Evolutionary conservation across 2,797 vertebrate species (phyloP).

Genomic region (Labroides dimidiatus): DNA sequence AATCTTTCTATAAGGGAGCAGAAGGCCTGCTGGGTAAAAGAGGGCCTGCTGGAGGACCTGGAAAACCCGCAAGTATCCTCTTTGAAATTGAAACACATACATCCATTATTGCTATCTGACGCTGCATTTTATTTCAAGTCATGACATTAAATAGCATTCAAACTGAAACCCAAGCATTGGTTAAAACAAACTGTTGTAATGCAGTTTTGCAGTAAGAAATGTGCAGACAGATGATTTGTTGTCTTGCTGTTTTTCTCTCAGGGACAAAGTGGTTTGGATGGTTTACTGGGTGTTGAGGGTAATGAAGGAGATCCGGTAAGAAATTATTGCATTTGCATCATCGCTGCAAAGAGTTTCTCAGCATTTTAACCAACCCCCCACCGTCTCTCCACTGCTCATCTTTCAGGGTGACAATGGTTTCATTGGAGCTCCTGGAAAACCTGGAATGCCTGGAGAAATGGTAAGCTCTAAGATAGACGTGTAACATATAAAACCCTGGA

Average conservation of each 20-base stretch:
- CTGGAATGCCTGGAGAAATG: conserved; percentile 70
- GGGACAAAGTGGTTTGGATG: conserved; percentile 80
- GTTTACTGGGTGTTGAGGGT: conserved; percentile 84
- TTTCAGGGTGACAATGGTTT: conserved; percentile 76
- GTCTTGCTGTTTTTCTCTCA: conserved; percentile 48
- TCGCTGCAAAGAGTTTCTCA: conserved; percentile 1
- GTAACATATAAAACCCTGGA: background rate
- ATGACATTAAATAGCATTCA: background rate
- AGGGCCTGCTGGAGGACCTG: conserved; percentile 73
- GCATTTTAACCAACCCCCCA: background rate
- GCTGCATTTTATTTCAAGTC: background rate
- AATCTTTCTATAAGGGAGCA: conserved; percentile 70
- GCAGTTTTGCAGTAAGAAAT: background rate
- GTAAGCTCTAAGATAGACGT: conserved; percentile 57
- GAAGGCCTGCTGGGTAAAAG: conserved; percentile 66
- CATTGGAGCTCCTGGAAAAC: conserved; percentile 69
- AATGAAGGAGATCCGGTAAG: conserved; percentile 85
- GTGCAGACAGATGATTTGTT: conserved; percentile 1
- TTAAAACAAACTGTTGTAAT: background rate
- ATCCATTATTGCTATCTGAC: background rate
- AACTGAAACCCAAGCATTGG: background rate
- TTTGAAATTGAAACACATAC: background rate
- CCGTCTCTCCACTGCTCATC: background rate
- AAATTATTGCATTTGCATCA: background rate
- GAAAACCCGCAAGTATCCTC: conserved; percentile 78